A percentile compares a stretch with the other conserved stretches of the same genome.
These are phyloP conservation scores for Drosophila neotestacea DNA, from an alignment of 2,888 invertebrate genomes.

Conservation along the genomic window DNA sequence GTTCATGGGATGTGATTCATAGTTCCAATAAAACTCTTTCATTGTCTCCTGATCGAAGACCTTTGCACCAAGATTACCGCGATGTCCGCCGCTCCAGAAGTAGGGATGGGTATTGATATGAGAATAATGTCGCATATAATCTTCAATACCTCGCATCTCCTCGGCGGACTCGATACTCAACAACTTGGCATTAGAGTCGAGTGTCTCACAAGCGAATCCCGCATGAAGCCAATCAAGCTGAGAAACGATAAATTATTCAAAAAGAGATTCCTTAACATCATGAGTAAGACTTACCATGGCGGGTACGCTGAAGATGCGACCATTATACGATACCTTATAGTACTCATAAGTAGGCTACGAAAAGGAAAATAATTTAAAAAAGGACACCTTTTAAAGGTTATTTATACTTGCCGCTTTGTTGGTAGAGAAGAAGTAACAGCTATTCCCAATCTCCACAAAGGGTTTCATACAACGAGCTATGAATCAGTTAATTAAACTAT, in stretches of 20 bases:
- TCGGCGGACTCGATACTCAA: conserved; percentile 37
- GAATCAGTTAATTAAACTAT: not conserved
- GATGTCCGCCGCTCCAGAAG: conserved; percentile 70
- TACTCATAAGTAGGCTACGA: conserved; percentile 57
- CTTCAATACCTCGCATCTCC: conserved; percentile 49
- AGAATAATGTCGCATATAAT: conserved; percentile 43
- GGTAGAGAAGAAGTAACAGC: conserved; percentile 67
- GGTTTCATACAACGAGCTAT: conserved; percentile 56
- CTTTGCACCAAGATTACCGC: conserved; percentile 40
- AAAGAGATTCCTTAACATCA: not conserved
- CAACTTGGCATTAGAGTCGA: conserved; percentile 47
- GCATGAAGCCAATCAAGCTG: conserved; percentile 66
- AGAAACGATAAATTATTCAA: not conserved
- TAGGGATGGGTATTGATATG: conserved; percentile 46
- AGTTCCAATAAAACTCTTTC: conserved; percentile 59
- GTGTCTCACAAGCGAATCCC: conserved; percentile 61
- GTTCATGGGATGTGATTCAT: conserved; percentile 58
- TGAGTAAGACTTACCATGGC: conserved; percentile 43
- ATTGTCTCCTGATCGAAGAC: conserved; percentile 24
- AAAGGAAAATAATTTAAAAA: not conserved
- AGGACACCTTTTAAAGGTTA: not conserved
- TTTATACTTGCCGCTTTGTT: conserved; percentile 54
- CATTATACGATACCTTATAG: conserved; percentile 63
- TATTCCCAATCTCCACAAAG: conserved; percentile 58
- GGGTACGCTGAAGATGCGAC: conserved; percentile 57